phyloP scores from a whole-genome alignment of 2,113 vertebrate species.

The Miniopterus natalensis region DNA sequence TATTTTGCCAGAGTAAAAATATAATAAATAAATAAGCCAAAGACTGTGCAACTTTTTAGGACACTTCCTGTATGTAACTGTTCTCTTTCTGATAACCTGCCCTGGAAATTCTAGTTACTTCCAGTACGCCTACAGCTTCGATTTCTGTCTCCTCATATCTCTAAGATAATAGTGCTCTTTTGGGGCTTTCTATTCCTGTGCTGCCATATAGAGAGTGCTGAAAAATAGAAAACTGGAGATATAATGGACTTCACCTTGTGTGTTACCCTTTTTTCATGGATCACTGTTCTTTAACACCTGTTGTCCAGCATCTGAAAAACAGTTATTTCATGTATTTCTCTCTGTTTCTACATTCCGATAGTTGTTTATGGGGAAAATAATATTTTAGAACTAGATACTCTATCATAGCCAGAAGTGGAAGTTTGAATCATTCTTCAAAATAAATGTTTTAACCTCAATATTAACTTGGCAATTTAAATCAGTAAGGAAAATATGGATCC shows the following conservation, averaged over 20 bases:
- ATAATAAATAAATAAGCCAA: neutral
- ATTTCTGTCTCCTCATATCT: neutral
- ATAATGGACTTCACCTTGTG: neutral
- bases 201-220: neutral
- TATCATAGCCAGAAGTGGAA: neutral
- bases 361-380: neutral
- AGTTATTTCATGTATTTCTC: neutral
- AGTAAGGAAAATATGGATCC: neutral
- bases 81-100: neutral
- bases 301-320: neutral
- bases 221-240: neutral
- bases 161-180: neutral
- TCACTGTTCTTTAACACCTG: neutral
- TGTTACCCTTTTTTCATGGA: neutral
- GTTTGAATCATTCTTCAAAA: neutral
- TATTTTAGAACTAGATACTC: neutral
- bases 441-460: neutral
- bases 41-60: neutral
- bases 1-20: neutral
- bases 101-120: neutral
- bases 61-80: neutral
- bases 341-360: neutral
- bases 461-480: neutral
- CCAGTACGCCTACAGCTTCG: neutral
- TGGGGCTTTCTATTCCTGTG: neutral